Evolutionary conservation across 2,888 invertebrate species (phyloP), one percentile per base, ranked within the genome.

Genomic region (Vesta saturnalis): DNA sequence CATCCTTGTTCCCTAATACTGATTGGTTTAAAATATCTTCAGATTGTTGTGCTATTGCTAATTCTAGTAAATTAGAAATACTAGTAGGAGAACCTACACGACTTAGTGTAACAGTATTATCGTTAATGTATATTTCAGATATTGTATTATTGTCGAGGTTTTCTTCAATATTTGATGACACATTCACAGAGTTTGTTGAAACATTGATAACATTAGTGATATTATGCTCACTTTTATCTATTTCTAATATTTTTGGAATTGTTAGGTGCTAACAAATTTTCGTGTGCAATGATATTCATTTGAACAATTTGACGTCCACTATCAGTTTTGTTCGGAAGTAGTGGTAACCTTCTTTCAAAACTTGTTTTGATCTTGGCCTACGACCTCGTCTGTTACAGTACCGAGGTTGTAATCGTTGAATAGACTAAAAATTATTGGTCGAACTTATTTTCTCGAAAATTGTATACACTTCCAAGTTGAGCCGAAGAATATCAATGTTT

Each of bases 271-370:
- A 46, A 23, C 21, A 30, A 30, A 12, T 77, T 77, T 21, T 77
- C 78, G 70, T 80, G 82, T 1, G 83, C 80, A 19, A 83, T 81
- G 12, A 84, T 84, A 70, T 83, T 85, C 81, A 85, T 83, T 23
- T 83, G 79, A 4, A 85, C 83, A 59, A 85, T 82, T 60, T 84
- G 82, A 80, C 79, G 87, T 78, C 81, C 87, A 80, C 78, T 87
- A 80, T 79, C 80, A 1, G 78, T 70, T 52, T 82, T 80, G 74
- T 87, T 87, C 0, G 92, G 90, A 76, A 92, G 86, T 49, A 92
- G 81, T 15, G 92, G 91, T 74, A 94, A 84, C 77, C 92, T 87
- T 4, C 94, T 85, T 82, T 93, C 93, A 16, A 94, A 92, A 93
- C 90, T 77, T 90, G 90, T 75, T 88, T 87, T 43, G 86, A 75